A percentile compares a stretch with the other conserved stretches of the same genome.
These are phyloP conservation scores for Parapristionchus giblindavisi DNA, from an alignment of 2,888 invertebrate species.

Conservation along the genomic window DNA sequence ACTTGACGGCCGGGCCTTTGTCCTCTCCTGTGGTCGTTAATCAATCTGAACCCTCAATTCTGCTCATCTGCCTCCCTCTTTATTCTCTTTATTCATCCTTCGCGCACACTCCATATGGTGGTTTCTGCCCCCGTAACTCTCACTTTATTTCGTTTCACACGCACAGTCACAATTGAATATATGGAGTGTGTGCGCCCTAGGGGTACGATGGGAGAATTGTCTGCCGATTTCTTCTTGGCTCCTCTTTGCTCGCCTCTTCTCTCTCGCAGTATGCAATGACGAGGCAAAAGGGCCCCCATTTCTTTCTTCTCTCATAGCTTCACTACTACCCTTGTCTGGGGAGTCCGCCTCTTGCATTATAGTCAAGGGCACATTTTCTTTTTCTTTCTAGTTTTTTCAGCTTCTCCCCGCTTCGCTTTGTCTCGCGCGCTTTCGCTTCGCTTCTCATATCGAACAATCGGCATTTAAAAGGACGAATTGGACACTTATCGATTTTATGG, in stretches of 20 bases:
- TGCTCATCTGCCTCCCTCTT: slow-evolving; percentile 9
- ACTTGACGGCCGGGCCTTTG: too few relatives aligned
- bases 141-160: neutral
- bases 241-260: neutral
- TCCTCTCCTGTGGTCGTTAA: too few relatives aligned
- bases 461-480: too few relatives aligned
- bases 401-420: slow-evolving; percentile 21
- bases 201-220: neutral
- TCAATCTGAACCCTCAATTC: too few relatives aligned
- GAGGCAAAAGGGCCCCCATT: neutral
- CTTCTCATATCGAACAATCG: neutral
- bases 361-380: slow-evolving; percentile 7
- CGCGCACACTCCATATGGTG: slow-evolving; percentile 12
- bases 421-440: neutral
- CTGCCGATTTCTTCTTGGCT: slow-evolving; percentile 6
- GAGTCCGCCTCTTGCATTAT: slow-evolving; percentile 2
- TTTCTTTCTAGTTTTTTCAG: slow-evolving; percentile 25
- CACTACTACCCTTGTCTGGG: neutral
- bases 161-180: neutral
- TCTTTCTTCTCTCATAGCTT: neutral
- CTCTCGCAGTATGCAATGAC: slow-evolving; percentile 17
- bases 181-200: neutral
- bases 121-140: neutral
- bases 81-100: neutral
- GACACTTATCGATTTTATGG: too few relatives aligned